phyloP scores from a whole-genome alignment of 2,888 invertebrate species.

The Caenorhabditis virilis region DNA sequence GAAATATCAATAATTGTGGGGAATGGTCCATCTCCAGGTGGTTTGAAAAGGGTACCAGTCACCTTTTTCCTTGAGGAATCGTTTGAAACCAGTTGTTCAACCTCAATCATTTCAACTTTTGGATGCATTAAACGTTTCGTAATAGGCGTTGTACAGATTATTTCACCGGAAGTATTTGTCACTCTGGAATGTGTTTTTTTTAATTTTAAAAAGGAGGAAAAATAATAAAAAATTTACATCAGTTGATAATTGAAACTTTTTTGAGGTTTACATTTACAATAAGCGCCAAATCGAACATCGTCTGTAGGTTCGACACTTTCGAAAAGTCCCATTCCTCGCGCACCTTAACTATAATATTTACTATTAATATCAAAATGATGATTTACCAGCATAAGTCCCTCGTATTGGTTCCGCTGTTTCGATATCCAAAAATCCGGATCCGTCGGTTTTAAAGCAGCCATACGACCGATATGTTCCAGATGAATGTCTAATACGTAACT shows the following conservation, averaged over 20 bases:
- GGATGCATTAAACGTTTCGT: slow-evolving; percentile 9
- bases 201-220: not conserved
- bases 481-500: slow-evolving; percentile 18
- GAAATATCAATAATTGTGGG: slow-evolving; percentile 37
- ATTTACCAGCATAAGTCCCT: slow-evolving; percentile 22
- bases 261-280: slow-evolving; percentile 35
- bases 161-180: not conserved
- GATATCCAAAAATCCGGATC: slow-evolving; percentile 12
- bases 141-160: slow-evolving; percentile 2
- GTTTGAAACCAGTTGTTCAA: slow-evolving; percentile 7
- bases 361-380: too few species aligned
- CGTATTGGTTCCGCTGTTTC: slow-evolving; percentile 13
- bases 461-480: slow-evolving; percentile 22
- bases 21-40: slow-evolving; percentile 31
- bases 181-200: slow-evolving; percentile 30
- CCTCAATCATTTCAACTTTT: slow-evolving; percentile 18
- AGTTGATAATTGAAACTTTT: slow-evolving; percentile 14
- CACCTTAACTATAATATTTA: not conserved
- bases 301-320: slow-evolving; percentile 29
- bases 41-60: slow-evolving; percentile 32
- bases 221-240: slow-evolving; percentile 5
- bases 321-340: slow-evolving; percentile 20
- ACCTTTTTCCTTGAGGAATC: slow-evolving; percentile 5
- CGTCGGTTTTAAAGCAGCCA: slow-evolving; percentile 17
- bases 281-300: slow-evolving; percentile 21